Evolutionary conservation across 2,797 vertebrate genomes (phyloP).

Genomic region (Rhinophrynus dorsalis): DNA sequence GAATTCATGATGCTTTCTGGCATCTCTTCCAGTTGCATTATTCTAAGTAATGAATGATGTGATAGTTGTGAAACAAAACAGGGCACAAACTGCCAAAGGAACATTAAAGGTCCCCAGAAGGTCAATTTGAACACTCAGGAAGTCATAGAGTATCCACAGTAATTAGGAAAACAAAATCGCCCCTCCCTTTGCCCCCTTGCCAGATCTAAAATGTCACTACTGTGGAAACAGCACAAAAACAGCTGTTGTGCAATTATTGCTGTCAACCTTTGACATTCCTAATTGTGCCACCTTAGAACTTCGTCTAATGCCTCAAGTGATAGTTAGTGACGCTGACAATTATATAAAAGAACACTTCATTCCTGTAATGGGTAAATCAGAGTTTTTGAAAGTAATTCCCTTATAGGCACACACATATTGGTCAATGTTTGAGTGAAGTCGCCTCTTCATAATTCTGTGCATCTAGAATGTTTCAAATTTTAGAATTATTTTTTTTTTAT

Average conservation of each 20-base stretch:
- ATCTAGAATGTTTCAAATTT: too few relatives aligned
- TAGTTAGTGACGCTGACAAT: background rate
- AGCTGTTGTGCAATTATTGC: slow-evolving; percentile 13
- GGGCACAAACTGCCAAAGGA: background rate
- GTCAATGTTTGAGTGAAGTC: too few relatives aligned
- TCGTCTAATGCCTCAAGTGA: background rate
- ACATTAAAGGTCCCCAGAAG: slow-evolving; percentile 10
- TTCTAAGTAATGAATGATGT: slow-evolving; percentile 27
- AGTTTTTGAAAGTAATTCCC: background rate
- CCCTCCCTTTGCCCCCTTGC: background rate
- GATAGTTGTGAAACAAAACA: slow-evolving; percentile 3
- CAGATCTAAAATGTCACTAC: background rate
- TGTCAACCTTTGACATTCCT: slow-evolving; percentile 20
- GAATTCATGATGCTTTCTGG: background rate
- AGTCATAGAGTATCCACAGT: slow-evolving; percentile 8
- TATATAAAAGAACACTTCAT: too few relatives aligned
- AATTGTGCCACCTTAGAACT: background rate
- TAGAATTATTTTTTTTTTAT: too few relatives aligned
- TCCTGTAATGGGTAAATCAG: background rate
- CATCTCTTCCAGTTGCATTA: background rate
- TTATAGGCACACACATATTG: too few relatives aligned
- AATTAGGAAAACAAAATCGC: slow-evolving; percentile 10
- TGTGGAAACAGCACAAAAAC: background rate
- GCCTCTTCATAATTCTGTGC: too few relatives aligned
- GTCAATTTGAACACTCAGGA: slow-evolving; percentile 19